Base-by-base conservation (phyloP, 2,797 vertebrate species). In the Scolopax bukidnonensis region DNA sequence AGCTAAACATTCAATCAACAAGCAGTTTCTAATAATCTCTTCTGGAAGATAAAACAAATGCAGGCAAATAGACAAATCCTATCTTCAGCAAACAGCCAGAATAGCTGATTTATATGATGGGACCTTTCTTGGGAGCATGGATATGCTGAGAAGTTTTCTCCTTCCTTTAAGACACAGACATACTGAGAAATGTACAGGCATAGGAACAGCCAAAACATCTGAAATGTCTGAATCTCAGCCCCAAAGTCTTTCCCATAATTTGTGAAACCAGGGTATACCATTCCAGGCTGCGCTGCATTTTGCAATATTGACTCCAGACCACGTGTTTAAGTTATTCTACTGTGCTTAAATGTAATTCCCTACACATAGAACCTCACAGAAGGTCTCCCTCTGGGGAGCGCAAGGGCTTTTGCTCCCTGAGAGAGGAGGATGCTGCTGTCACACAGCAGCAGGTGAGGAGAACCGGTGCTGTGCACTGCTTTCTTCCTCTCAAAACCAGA, bases 31-130 rank as follows among this genome's bases (percentile, higher is more conserved):
- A 91, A 91, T 88, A 3, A 69, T 75, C 38, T 93, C 16, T 83
- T 75, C 30, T 78, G 59, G 30, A 90, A 96, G 91, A 89, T 69
- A 94, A 94, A 96, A 95, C 73, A 96, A 95, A 91, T 71, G 59
- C 47, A 78, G 30, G 43, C 87, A 93, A 91, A 91, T 20, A 89
- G 68, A 86, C 65, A 88, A 91, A 68, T 61, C 21, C 78, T 61
- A 57, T 94, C 87, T 93, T 30, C 57, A 71, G 60, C 33, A 85
- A 83, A 67, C 70, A 94, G 80, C 36, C 41, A 48, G 47, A 90
- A 50, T 7, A 81, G 57, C 36, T 78, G 53, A 71, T 92, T 69
- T 91, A 51, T 89, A 68, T 65, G 18, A 65, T 73, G 43, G 50
- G 20, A 38, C 23, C 69, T 84, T 93, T 91, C 69, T 43, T 65